phyloP scores from a whole-genome alignment of 2,113 vertebrate genomes.

The Scomber colias region DNA sequence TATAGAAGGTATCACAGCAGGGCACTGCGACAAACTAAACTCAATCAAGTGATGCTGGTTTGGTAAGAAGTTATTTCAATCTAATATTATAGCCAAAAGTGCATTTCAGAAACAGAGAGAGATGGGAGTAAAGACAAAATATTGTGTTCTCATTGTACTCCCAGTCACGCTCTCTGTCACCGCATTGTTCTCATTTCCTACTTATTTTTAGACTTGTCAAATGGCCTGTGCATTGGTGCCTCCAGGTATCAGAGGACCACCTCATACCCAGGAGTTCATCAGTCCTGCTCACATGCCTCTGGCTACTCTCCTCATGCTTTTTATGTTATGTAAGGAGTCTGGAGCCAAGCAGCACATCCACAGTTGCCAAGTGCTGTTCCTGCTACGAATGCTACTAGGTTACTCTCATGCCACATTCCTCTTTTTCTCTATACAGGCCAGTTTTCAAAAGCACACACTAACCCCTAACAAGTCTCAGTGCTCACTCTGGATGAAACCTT shows the following conservation, averaged over 20 bases:
- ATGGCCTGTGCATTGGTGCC: slow-evolving; percentile 49
- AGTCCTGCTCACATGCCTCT: slow-evolving; percentile 42
- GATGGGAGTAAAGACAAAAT: slow-evolving; percentile 11
- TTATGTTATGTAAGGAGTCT: slow-evolving; percentile 61
- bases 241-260: slow-evolving; percentile 50
- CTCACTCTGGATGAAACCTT: slow-evolving; percentile 15
- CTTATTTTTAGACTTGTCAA: slow-evolving; percentile 67
- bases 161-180: slow-evolving; percentile 24
- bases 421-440: slow-evolving; percentile 1
- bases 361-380: slow-evolving; percentile 54
- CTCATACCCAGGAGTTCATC: slow-evolving; percentile 47
- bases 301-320: slow-evolving; percentile 52
- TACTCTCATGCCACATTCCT: slow-evolving; percentile 31
- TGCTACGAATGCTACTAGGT: slow-evolving; percentile 57
- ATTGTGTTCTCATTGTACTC: slow-evolving; percentile 32
- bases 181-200: slow-evolving; percentile 42
- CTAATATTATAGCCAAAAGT: slow-evolving; percentile 26
- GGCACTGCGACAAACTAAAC: slow-evolving; percentile 29
- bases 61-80: slow-evolving; percentile 33
- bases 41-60: slow-evolving; percentile 32
- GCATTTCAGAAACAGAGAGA: slow-evolving; percentile 19
- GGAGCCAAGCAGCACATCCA: slow-evolving; percentile 48
- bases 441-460: slow-evolving; percentile 34
- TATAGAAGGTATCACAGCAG: neutral
- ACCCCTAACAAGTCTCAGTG: slow-evolving; percentile 33